A percentile compares a stretch with the other conserved stretches of the same genome.
Evolutionary conservation across 1,140 invertebrate species (phyloP).

Genomic region (Hylaeus anthracinus): DNA sequence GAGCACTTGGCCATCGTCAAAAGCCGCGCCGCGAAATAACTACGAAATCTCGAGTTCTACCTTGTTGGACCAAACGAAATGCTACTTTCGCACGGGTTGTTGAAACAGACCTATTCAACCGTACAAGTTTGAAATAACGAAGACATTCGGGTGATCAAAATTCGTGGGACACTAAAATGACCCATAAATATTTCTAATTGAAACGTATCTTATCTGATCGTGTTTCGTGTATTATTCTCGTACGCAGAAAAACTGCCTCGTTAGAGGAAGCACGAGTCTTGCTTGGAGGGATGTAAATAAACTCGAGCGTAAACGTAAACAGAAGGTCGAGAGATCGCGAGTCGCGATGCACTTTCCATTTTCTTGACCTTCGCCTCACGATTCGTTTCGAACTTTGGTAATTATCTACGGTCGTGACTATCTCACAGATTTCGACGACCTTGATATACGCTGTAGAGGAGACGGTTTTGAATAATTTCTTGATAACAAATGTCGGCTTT

Average conservation of each 20-base stretch:
- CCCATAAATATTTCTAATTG: too few species aligned
- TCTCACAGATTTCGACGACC: too few species aligned
- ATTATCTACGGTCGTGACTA: too few species aligned
- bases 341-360: conserved; percentile 29
- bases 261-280: conserved; percentile 4
- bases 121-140: too few species aligned
- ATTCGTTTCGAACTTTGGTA: not conserved
- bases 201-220: not conserved
- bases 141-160: too few species aligned
- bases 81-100: not conserved
- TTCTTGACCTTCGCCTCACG: not conserved
- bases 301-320: conserved; percentile 32
- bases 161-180: too few species aligned
- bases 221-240: conserved; percentile 11
- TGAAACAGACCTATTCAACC: not conserved
- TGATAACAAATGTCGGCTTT: too few species aligned
- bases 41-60: conserved; percentile 1
- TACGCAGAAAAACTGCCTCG: conserved; percentile 9
- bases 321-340: conserved; percentile 4
- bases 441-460: too few species aligned
- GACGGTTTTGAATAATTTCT: too few species aligned
- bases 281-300: conserved; percentile 3
- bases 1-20: conserved; percentile 2
- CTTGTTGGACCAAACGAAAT: not conserved
- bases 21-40: conserved; percentile 12